A percentile compares a stretch with the other conserved stretches of the same genome.
Conservation (phyloP, 2,797 vertebrate species). For the Phrynocephalus forsythii region DNA sequence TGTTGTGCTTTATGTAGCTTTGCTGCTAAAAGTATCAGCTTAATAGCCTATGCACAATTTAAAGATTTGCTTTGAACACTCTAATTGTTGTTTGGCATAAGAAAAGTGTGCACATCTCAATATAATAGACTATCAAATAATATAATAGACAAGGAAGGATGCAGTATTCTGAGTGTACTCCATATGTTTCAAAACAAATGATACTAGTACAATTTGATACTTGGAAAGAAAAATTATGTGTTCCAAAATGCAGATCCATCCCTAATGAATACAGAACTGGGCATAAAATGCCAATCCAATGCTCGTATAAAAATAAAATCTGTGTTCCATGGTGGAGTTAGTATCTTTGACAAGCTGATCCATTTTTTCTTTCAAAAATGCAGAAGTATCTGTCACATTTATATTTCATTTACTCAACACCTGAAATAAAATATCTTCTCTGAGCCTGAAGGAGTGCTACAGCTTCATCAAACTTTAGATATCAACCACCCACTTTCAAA, state of each 20-base stretch:
- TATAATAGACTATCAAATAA: constrained; percentile 47
- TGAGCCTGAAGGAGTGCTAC: neutral
- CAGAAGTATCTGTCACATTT: constrained; percentile 33
- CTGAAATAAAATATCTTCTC: constrained; percentile 51
- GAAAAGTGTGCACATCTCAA: constrained; percentile 33
- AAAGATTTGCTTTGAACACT: constrained; percentile 39
- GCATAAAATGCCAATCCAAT: constrained; percentile 24
- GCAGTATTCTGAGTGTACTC: constrained; percentile 4
- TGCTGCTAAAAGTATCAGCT: neutral
- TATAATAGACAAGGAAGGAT: constrained; percentile 45
- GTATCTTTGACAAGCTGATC: constrained; percentile 14
- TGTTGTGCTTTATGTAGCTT: neutral
- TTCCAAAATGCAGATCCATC: constrained; percentile 51
- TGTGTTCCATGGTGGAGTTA: constrained; percentile 11
- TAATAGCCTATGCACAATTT: neutral
- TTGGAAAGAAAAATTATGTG: constrained; percentile 44
- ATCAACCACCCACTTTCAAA: neutral
- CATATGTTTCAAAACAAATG: constrained; percentile 57
- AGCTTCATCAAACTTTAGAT: constrained; percentile 5
- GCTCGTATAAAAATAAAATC: constrained; percentile 52
- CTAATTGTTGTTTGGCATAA: neutral
- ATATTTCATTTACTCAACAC: constrained; percentile 24
- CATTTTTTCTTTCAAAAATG: neutral
- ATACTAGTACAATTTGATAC: constrained; percentile 26
- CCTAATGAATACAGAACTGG: constrained; percentile 25